These are phyloP conservation scores for Brachylomia viminalis DNA, from an alignment of 2,888 invertebrate species.

Conservation along the genomic window DNA sequence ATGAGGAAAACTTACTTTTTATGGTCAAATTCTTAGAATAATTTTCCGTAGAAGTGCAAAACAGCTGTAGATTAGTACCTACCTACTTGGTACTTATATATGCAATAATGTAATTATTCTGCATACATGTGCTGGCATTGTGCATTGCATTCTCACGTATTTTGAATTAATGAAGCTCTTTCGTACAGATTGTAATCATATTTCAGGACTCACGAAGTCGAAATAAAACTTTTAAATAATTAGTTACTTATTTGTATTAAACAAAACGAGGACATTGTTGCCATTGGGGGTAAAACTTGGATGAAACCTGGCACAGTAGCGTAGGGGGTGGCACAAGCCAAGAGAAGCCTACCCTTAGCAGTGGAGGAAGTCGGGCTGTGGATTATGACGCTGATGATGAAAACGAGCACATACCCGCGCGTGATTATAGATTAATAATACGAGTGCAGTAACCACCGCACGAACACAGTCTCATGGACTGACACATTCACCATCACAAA, in stretches of 20 bases:
- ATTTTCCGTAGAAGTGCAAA: slow-evolving; percentile 28
- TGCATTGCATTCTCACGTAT: slow-evolving; percentile 46
- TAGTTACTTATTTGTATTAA: neutral
- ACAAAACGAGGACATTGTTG: neutral
- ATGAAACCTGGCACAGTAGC: too few relatives aligned
- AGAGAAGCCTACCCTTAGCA: neutral
- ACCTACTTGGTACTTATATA: slow-evolving; percentile 2
- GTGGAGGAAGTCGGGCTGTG: neutral
- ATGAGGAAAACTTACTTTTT: slow-evolving; percentile 45
- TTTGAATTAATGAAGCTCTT: slow-evolving; percentile 15
- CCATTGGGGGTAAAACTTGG: neutral
- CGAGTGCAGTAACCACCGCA: too few relatives aligned
- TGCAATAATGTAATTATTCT: slow-evolving; percentile 28
- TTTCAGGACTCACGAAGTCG: slow-evolving; percentile 34
- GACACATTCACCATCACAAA: too few relatives aligned
- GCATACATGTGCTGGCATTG: slow-evolving; percentile 19
- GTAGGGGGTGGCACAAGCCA: too few relatives aligned
- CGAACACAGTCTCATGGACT: too few relatives aligned
- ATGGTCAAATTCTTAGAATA: slow-evolving; percentile 35
- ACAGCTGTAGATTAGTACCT: neutral
- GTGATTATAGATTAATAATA: slow-evolving; percentile 3
- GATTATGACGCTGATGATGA: neutral
- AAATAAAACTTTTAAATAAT: neutral
- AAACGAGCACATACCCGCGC: neutral
- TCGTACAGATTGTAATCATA: slow-evolving; percentile 22